Conservation (phyloP, 1,140 invertebrate genomes). For the Drosophila willistoni region DNA sequence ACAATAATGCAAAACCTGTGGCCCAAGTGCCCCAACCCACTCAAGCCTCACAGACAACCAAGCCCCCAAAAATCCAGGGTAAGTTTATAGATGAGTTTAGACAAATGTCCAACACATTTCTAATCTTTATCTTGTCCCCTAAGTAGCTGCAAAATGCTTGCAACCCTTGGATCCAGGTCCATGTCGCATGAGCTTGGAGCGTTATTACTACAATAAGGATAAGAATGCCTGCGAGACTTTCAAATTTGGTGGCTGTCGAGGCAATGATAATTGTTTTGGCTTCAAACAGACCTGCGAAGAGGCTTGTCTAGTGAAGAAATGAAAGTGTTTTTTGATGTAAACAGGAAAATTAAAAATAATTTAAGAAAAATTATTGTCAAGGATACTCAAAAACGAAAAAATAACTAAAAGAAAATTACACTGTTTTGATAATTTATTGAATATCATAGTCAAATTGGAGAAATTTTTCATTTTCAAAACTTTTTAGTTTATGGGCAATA, state of each 20-base stretch:
- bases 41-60: background rate
- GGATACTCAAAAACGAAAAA: too few relatives aligned
- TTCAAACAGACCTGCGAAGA: conserved; percentile 87
- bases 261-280: conserved; percentile 91
- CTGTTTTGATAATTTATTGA: too few relatives aligned
- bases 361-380: too few relatives aligned
- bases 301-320: conserved; percentile 84
- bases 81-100: background rate
- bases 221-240: conserved; percentile 85
- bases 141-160: conserved; percentile 69
- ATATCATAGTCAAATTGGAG: too few relatives aligned
- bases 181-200: conserved; percentile 75
- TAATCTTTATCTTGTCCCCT: background rate
- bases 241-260: conserved; percentile 91
- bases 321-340: background rate
- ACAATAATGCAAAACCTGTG: conserved; percentile 14
- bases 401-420: too few relatives aligned
- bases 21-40: background rate
- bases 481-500: too few relatives aligned
- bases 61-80: conserved; percentile 14
- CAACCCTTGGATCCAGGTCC: conserved; percentile 70
- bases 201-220: conserved; percentile 73
- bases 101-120: background rate
- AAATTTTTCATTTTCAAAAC: too few relatives aligned
- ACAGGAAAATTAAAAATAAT: too few relatives aligned